Base-by-base conservation (phyloP, 2,888 invertebrate species). In the Polydesmus complanatus region DNA sequence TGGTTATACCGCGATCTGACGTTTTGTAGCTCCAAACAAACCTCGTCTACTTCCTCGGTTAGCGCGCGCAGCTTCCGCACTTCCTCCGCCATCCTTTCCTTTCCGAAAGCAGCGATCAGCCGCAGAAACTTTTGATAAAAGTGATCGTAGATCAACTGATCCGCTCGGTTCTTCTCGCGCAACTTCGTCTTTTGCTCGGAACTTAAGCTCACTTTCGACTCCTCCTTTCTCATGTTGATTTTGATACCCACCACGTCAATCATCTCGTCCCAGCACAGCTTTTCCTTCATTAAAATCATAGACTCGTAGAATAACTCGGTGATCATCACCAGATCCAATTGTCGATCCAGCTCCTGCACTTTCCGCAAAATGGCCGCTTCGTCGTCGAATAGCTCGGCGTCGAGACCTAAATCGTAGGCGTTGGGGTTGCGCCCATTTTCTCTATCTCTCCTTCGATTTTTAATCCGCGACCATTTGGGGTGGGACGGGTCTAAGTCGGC, bases 251-350 rank as follows among this genome's bases (percentile, higher is more conserved):
- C 37, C n/a, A 73, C 70, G 61, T 74, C 74, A 56, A 69, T 68
- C 1, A 69, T 66, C n/a, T n/a, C n/a, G 3, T 61, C 64, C 74
- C 74, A 74, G 62, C 72, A 72, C 69, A 73, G 69, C 18, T 66
- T 53, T 21, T 71, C 65, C 57, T 68, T 69, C 27, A 73, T 65
- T 22, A 74, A 63, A 47, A 73, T 65, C 51, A 74, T 58, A 0
- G 73, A 74, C 61, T 73, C 73, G 19, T 68, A 64, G 56, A 73
- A 71, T 58, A 71, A 68, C 54, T 74, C 74, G n/a, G 69, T 66
- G 1, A 73, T 67, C 69, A 73, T 68, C 2, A 73, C 68, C 5
- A 73, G 62, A 19, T 64, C 56, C 60, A 73, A 73, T 5, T 67
- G 65, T 3, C 66, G 58, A 25, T 70, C 69, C 23, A 60, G 47